Base-by-base conservation (phyloP, 2,113 vertebrate genomes). In the Spermophilus dauricus region DNA sequence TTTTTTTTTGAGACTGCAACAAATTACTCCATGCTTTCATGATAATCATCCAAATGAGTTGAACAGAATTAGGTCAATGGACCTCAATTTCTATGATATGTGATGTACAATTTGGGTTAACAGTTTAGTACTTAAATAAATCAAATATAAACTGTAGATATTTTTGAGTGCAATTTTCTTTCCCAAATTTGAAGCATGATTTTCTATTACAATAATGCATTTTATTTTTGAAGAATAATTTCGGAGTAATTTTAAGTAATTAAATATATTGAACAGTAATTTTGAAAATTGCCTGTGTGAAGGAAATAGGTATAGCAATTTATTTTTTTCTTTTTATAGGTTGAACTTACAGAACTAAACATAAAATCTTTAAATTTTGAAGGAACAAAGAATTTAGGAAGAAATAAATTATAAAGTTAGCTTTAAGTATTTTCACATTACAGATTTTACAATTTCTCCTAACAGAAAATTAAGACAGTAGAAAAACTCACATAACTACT, bases 161-260 rank as follows among this genome's bases (percentile, higher is more conserved):
- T 86, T 86, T 97, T 65, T 82, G 91, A 97, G 84, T 76, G 61
- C 48, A 97, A 94, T 94, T 98, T 97, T 93, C 4, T 82, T 95
- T 97, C 95, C 91, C 83, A 96, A 91, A 97, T 93, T 96, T 97
- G 12, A 98, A 96, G 94, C 96, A 98, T 92, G 89, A 89, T 53
- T 94, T 97, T 69, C 56, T 98, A 84, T 97, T 97, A 95, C 58
- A 96, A 97, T 98, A 98, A 97, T 76, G 85, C 89, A 98, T 97
- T 98, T 96, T 96, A 97, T 96, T 98, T 95, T 94, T 95, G 90
- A 96, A 97, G 94, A 96, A 95, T 96, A 97, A 97, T 98, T 99
- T 98, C 87, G 95, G n/a, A 97, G 97, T 95, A 98, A 78, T 93
- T 98, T 97, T 91, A 98, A 95, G 94, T 98, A 98, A 98, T 98